Evolutionary conservation across 2,113 vertebrate genomes (phyloP), one percentile per base, ranked within the genome.

Genomic region (Malurus alboscapulatus): DNA sequence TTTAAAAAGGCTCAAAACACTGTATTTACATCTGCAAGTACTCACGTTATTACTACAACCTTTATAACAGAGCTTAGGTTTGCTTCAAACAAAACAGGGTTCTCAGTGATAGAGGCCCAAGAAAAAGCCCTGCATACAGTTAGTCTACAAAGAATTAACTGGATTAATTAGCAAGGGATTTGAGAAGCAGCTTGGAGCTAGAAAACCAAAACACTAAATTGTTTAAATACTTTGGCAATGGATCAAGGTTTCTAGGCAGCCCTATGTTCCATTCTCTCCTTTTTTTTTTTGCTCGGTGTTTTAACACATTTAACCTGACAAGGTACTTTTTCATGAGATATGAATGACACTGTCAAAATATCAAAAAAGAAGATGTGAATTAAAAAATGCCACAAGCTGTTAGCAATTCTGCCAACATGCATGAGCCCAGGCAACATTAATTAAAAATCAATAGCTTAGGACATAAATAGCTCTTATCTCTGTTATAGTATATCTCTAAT

Each of bases 181-280:
- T 97, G 96, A 98, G 97, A 96, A 98, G 98, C 98, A 98, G 98
- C 98, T 98, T 97, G 97, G 97, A 98, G 97, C 97, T 97, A 97
- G 96, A 97, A 98, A 98, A 98, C 98, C 97, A 98, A 98, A 98
- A 98, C 98, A 98, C 97, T 97, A 98, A 98, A 98, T 98, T 98
- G 98, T 98, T 98, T 98, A 98, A 98, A 98, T 98, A 98, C 97
- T 98, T 98, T 98, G 98, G 98, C 98, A 98, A 96, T 93, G 97
- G 97, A 98, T 98, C 98, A 98, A 98, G 98, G 98, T 98, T 98
- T 98, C 98, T 59, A 98, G 94, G 98, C 98, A 98, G 98, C 97
- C 96, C 91, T 91, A 90, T 97, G 97, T 97, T 97, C 95, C 94
- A 96, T 97, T 97, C 96, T 97, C 94, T 96, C 90, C 86, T 93